Conservation (phyloP, 2,113 vertebrate genomes). For the Megaceryle torquata region DNA sequence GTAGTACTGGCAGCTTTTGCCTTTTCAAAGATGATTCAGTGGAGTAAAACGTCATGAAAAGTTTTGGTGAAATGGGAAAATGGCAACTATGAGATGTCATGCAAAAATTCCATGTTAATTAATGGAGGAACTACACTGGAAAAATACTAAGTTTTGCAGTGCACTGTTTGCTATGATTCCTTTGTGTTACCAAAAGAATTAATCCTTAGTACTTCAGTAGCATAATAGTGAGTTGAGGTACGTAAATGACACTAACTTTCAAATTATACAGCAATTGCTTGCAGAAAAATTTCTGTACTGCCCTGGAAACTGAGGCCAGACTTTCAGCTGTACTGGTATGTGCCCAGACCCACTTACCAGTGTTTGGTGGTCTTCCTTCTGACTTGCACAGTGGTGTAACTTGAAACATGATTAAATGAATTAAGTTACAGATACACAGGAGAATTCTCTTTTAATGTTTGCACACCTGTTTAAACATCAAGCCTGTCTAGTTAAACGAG, state of each 20-base stretch:
- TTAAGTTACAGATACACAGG: not conserved
- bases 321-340: not conserved
- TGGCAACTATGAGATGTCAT: not conserved
- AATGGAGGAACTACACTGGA: not conserved
- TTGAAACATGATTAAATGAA: not conserved
- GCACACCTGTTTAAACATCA: not conserved
- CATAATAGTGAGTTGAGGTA: not conserved
- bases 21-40: not conserved
- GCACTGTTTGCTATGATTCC: not conserved
- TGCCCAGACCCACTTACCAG: not conserved
- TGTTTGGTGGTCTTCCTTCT: not conserved
- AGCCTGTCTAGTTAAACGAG: not conserved
- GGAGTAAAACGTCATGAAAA: not conserved
- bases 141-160: not conserved
- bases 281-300: not conserved
- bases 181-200: not conserved
- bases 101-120: not conserved
- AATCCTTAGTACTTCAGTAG: not conserved
- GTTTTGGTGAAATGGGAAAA: not conserved
- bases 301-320: not conserved
- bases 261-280: not conserved
- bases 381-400: not conserved
- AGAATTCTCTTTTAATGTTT: not conserved
- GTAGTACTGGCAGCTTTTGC: not conserved
- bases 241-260: not conserved